Percentiles rank a stretch among this genome's conserved stretches.
Evolutionary conservation across 2,888 invertebrate species (phyloP).

Genomic region (Stenodera caucasica): DNA sequence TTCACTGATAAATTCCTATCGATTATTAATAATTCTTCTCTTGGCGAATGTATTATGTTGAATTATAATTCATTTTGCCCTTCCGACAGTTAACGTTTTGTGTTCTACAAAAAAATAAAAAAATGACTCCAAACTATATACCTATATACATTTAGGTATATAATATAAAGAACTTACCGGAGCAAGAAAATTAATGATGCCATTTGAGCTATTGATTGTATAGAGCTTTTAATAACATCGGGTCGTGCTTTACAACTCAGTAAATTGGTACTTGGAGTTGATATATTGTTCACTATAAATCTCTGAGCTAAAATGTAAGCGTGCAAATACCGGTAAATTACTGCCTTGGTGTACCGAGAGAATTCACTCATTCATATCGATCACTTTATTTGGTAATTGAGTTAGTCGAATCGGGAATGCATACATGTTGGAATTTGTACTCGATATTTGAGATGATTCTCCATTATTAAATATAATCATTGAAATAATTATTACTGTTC

Average conservation of each 20-base stretch:
- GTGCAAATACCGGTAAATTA: conserved; percentile 46
- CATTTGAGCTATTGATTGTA: conserved; percentile 47
- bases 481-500: not conserved
- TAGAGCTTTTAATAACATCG: conserved; percentile 47
- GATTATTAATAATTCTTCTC: not conserved
- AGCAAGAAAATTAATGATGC: conserved; percentile 46
- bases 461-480: no score
- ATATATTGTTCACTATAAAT: conserved; percentile 46
- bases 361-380: conserved; percentile 44
- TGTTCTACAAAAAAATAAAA: conserved; percentile 34
- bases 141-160: conserved; percentile 16
- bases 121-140: not conserved
- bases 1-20: not conserved
- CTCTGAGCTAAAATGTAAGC: conserved; percentile 44
- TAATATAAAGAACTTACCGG: conserved; percentile 41
- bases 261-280: conserved; percentile 47
- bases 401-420: conserved; percentile 24
- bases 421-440: not conserved
- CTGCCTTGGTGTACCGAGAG: conserved; percentile 43
- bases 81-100: conserved; percentile 37
- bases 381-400: conserved; percentile 44
- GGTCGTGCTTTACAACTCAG: conserved; percentile 47
- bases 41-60: not conserved
- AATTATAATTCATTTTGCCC: conserved; percentile 36
- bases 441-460: not conserved